Percentiles rank a stretch among this genome's conserved stretches.
Conservation (phyloP, 2,797 vertebrate genomes). For the Dallia pectoralis region DNA sequence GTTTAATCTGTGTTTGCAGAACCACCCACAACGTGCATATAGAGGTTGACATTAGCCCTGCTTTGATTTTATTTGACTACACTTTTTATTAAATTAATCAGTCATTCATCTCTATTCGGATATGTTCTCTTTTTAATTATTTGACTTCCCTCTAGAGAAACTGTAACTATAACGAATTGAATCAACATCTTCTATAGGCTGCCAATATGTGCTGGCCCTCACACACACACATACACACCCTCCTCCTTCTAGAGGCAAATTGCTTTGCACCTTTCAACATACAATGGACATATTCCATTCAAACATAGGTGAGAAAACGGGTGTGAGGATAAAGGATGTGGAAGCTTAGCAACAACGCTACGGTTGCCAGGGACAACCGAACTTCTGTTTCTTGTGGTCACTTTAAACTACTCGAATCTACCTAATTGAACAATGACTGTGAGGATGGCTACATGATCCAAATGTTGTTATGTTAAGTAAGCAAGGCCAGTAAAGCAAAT, state of each 20-base stretch:
- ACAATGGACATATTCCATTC: slow-evolving; percentile 15
- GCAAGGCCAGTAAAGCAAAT: too few species aligned
- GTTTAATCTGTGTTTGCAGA: too few species aligned
- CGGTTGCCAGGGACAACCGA: slow-evolving; percentile 20
- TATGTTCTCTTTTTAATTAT: too few species aligned
- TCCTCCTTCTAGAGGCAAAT: not conserved
- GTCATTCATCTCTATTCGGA: too few species aligned
- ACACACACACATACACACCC: not conserved
- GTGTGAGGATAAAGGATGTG: not conserved
- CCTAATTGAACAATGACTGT: not conserved
- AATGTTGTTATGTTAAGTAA: not conserved
- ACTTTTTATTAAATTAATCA: too few species aligned
- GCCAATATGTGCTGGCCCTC: not conserved
- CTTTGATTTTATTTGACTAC: too few species aligned
- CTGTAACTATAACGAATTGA: not conserved
- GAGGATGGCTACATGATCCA: too few species aligned
- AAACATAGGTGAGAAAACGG: not conserved
- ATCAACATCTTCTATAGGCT: not conserved
- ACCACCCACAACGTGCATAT: too few species aligned
- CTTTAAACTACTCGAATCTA: slow-evolving; percentile 1
- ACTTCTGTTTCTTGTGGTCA: not conserved
- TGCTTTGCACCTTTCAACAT: slow-evolving; percentile 17
- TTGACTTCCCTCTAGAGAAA: too few species aligned
- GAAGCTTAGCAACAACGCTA: slow-evolving; percentile 1
- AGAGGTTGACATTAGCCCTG: too few species aligned